Evolutionary conservation across 1,140 invertebrate species (phyloP).

Genomic region (Homarus americanus): DNA sequence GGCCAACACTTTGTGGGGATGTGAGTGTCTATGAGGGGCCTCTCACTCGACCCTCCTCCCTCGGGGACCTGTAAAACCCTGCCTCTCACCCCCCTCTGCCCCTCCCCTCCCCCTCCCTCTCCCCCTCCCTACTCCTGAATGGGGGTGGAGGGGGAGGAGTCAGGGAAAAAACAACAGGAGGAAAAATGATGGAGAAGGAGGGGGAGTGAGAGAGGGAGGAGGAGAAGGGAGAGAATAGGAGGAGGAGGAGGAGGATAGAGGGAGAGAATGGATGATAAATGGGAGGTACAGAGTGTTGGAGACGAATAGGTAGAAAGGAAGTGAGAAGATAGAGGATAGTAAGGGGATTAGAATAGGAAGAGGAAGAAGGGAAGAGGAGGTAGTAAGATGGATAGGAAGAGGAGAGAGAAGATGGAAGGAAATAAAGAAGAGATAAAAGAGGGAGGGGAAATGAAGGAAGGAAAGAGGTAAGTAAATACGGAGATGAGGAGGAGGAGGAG

Average conservation of each 20-base stretch:
- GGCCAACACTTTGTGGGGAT: slow-evolving; percentile 43
- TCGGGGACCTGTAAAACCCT: slow-evolving; percentile 49
- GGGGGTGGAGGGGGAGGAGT: neutral
- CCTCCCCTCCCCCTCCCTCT: neutral
- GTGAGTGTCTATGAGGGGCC: slow-evolving; percentile 40
- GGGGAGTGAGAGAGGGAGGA: neutral
- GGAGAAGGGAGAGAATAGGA: neutral
- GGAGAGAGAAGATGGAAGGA: neutral
- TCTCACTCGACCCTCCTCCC: slow-evolving; percentile 47
- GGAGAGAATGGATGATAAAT: neutral
- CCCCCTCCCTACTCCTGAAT: neutral
- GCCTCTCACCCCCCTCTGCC: neutral
- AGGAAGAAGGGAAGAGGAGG: too few relatives aligned
- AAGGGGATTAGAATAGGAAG: too few relatives aligned
- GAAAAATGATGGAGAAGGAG: neutral
- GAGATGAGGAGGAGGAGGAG: neutral
- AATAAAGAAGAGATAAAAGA: neutral
- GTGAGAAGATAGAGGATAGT: neutral
- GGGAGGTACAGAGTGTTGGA: too few relatives aligned
- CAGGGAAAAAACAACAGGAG: too few relatives aligned
- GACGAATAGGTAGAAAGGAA: neutral
- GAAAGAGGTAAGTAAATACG: neutral
- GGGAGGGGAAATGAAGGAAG: neutral
- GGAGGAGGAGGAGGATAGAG: neutral
- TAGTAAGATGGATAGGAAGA: too few relatives aligned